Conservation (phyloP, 2,797 vertebrate genomes). For the Adelosebastes latens region DNA sequence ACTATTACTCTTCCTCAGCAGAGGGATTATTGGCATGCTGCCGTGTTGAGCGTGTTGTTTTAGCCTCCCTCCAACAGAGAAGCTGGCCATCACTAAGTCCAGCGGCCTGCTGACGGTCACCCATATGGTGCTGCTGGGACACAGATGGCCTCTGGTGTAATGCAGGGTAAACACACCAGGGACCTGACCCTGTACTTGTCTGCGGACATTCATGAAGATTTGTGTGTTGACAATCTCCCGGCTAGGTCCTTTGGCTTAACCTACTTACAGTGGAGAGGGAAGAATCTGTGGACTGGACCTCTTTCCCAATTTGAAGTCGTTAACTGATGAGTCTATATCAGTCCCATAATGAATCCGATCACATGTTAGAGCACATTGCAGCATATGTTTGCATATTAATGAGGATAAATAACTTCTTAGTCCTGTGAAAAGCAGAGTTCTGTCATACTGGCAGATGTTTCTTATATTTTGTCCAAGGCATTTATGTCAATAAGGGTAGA, state of each 20-base stretch:
- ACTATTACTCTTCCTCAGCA: not conserved
- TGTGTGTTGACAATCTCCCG: conserved; percentile 17
- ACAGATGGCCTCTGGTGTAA: conserved; percentile 81
- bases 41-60: conserved; percentile 37
- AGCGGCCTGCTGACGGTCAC: conserved; percentile 46
- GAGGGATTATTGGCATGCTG: conserved; percentile 56
- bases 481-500: not conserved
- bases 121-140: conserved; percentile 78
- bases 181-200: conserved; percentile 35
- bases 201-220: conserved; percentile 26
- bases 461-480: not conserved
- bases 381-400: not conserved
- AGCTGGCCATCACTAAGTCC: conserved; percentile 54
- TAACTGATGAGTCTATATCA: not conserved
- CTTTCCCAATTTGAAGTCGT: not conserved
- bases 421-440: not conserved
- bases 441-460: not conserved
- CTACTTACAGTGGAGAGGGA: conserved; percentile 22
- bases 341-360: not conserved
- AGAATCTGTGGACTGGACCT: conserved; percentile 5
- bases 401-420: not conserved
- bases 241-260: conserved; percentile 43
- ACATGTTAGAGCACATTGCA: not conserved
- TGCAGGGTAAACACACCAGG: conserved; percentile 59
- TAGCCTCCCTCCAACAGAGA: conserved; percentile 46